Evolutionary conservation across 2,797 vertebrate species (phyloP).

Genomic region (Labeo calbasu): DNA sequence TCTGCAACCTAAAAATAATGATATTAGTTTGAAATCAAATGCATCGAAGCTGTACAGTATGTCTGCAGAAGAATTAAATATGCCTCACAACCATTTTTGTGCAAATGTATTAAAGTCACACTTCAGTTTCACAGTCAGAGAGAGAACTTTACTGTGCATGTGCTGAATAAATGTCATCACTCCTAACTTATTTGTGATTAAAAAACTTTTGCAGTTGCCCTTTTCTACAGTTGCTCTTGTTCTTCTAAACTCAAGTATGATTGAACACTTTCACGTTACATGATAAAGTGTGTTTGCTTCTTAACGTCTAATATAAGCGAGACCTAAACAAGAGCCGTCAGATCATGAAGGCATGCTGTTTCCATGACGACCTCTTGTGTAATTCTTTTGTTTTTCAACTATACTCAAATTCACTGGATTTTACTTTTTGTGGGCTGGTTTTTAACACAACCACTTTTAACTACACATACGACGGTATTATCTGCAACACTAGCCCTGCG

Average conservation of each 20-base stretch:
- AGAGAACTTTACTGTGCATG: not conserved
- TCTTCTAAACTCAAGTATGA: no score
- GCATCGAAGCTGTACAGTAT: not conserved
- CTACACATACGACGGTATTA: not conserved
- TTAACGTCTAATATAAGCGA: not conserved
- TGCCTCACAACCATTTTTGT: not conserved
- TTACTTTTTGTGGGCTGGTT: not conserved
- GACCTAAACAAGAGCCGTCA: constrained; percentile 3
- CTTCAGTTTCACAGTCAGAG: not conserved
- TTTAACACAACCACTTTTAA: not conserved
- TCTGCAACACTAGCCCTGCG: not conserved
- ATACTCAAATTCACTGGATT: not conserved
- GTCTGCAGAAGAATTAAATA: not conserved
- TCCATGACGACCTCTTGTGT: constrained; percentile 22
- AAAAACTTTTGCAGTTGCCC: constrained; percentile 3
- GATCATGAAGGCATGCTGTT: constrained; percentile 30
- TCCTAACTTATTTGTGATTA: not conserved
- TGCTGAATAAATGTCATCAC: constrained; percentile 21
- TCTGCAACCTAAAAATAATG: not conserved
- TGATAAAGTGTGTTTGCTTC: constrained; percentile 8
- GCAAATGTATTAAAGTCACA: constrained; percentile 6
- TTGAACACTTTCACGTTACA: not conserved
- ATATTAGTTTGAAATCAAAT: constrained; percentile 1
- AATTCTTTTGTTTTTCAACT: not conserved
- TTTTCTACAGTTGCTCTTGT: constrained; percentile 4